These are phyloP conservation scores for Talpa occidentalis DNA, from an alignment of 2,113 vertebrate genomes.

Conservation along the genomic window DNA sequence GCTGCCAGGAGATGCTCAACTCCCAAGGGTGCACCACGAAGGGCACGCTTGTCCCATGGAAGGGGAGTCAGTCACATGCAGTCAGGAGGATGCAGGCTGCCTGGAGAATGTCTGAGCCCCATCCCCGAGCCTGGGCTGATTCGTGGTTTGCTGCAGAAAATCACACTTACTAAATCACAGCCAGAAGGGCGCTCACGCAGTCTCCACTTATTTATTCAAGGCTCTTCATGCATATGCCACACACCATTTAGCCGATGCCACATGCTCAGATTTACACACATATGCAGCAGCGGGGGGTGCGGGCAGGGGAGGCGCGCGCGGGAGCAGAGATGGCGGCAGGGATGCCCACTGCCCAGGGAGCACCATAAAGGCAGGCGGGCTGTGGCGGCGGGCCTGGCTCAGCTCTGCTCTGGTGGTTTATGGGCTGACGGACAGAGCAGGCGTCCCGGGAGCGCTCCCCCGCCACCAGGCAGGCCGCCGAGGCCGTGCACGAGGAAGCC, in stretches of 20 bases:
- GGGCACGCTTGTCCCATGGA: too few relatives aligned
- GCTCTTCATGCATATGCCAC: background rate
- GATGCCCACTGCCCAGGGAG: too few relatives aligned
- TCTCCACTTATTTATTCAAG: too few relatives aligned
- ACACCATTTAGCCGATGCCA: background rate
- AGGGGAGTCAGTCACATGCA: fast-evolving
- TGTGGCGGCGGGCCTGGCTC: background rate
- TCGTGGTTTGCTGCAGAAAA: fast-evolving
- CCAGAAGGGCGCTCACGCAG: background rate
- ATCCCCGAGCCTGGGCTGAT: fast-evolving
- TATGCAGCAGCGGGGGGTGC: background rate
- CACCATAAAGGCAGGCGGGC: background rate
- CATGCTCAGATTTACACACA: background rate
- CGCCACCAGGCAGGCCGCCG: fast-evolving
- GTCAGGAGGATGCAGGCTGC: too few relatives aligned
- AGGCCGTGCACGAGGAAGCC: background rate
- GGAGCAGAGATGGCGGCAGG: background rate
- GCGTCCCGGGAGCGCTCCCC: background rate
- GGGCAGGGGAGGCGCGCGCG: background rate
- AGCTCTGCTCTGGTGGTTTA: background rate
- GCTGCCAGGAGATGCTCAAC: background rate
- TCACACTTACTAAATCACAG: background rate
- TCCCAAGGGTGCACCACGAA: background rate
- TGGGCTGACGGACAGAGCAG: background rate
- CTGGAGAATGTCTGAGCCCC: background rate